Evolutionary conservation across 2,797 vertebrate genomes (phyloP).

Genomic region (Siniperca scherzeri): DNA sequence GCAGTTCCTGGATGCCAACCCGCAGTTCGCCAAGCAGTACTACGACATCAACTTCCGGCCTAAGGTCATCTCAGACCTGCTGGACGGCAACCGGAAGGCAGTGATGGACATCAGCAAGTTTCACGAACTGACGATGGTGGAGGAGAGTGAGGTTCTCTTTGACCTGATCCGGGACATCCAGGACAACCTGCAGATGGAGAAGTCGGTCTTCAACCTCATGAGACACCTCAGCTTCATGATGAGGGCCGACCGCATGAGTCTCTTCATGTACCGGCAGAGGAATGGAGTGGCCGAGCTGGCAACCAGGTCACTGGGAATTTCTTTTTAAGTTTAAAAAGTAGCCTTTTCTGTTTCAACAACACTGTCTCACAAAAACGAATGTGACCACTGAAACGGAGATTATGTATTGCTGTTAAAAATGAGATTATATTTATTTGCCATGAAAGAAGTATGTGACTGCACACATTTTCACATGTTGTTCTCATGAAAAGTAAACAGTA

Average conservation of each 20-base stretch:
- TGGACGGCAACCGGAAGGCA: slow-evolving; percentile 80
- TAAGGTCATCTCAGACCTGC: slow-evolving; percentile 86
- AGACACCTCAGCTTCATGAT: slow-evolving; percentile 89
- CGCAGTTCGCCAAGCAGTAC: slow-evolving; percentile 90
- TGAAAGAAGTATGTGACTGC: neutral
- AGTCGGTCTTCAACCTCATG: slow-evolving; percentile 89
- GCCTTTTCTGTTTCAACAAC: neutral
- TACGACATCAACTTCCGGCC: slow-evolving; percentile 87
- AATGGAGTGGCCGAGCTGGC: slow-evolving; percentile 92
- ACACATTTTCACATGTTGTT: neutral
- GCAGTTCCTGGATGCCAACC: slow-evolving; percentile 91
- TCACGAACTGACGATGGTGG: slow-evolving; percentile 83
- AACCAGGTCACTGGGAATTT: slow-evolving; percentile 76
- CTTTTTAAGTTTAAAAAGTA: neutral
- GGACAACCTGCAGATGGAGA: slow-evolving; percentile 91
- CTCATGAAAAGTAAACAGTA: neutral
- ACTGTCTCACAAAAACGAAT: neutral
- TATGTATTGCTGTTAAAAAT: neutral
- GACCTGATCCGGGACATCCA: slow-evolving; percentile 91
- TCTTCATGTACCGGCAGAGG: slow-evolving; percentile 92
- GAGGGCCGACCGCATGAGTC: slow-evolving; percentile 90
- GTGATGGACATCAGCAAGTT: slow-evolving; percentile 81
- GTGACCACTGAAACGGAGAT: neutral
- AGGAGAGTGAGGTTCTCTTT: slow-evolving; percentile 92
- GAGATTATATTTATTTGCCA: neutral